phyloP scores from a whole-genome alignment of 2,888 invertebrate species.

The Drosophila sordidapex region DNA sequence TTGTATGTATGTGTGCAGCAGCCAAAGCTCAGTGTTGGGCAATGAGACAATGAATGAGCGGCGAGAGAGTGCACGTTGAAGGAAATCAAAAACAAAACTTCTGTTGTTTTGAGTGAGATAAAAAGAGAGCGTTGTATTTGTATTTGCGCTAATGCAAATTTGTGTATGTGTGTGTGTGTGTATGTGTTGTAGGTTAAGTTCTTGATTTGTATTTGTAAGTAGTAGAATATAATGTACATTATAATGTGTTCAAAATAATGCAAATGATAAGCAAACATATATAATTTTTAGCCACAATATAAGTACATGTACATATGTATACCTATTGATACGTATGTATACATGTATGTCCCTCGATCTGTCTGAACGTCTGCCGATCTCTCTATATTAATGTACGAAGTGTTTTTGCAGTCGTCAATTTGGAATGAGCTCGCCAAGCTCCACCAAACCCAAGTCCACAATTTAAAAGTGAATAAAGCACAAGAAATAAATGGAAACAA shows the following conservation, averaged over 20 bases:
- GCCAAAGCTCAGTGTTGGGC: slow-evolving; percentile 14
- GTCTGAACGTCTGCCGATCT: slow-evolving; percentile 4
- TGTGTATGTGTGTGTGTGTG: slow-evolving; percentile 20
- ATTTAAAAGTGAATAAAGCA: slow-evolving; percentile 16
- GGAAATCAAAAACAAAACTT: slow-evolving; percentile 10
- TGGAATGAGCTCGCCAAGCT: slow-evolving; percentile 10
- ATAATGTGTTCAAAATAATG: slow-evolving; percentile 17
- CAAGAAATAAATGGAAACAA: slow-evolving; percentile 6
- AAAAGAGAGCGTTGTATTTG: slow-evolving; percentile 13
- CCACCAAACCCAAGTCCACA: slow-evolving; percentile 8
- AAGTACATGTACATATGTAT: slow-evolving; percentile 1
- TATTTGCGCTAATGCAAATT: slow-evolving; percentile 14
- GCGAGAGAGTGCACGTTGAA: slow-evolving; percentile 22
- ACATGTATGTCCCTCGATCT: background rate
- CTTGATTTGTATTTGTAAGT: slow-evolving; percentile 14
- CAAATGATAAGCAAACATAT: slow-evolving; percentile 31
- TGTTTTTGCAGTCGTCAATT: slow-evolving; percentile 2
- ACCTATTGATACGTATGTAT: slow-evolving; percentile 1
- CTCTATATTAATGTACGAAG: background rate
- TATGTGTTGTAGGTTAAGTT: slow-evolving; percentile 33
- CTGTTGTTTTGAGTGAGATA: background rate
- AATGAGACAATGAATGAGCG: slow-evolving; percentile 45
- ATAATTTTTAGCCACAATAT: background rate
- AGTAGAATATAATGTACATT: slow-evolving; percentile 4
- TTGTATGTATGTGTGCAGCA: background rate